Evolutionary conservation across 1,140 invertebrate genomes (phyloP).

Genomic region (Agrypnia vestita): DNA sequence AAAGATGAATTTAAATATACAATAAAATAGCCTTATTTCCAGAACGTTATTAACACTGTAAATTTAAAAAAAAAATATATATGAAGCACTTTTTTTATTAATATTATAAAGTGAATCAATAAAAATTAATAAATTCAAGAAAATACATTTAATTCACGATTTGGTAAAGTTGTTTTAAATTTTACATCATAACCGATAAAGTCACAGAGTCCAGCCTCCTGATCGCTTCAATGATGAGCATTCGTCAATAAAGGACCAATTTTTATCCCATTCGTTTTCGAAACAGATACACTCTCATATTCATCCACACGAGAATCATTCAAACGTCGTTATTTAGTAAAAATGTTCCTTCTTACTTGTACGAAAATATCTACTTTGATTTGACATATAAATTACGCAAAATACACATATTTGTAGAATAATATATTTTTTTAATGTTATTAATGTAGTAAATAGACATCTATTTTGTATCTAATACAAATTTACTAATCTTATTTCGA

Average conservation of each 20-base stretch:
- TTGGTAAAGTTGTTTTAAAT: not conserved
- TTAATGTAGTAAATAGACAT: conserved; percentile 59
- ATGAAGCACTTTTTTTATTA: too few relatives aligned
- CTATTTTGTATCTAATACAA: conserved; percentile 46
- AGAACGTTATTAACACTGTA: too few relatives aligned
- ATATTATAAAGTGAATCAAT: too few relatives aligned
- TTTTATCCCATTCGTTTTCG: conserved; percentile 3
- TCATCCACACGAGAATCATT: not conserved
- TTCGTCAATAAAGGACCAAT: conserved; percentile 31
- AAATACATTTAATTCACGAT: too few relatives aligned
- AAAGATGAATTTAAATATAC: not conserved
- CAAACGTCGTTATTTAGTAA: conserved; percentile 22
- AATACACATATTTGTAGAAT: conserved; percentile 54
- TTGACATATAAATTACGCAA: conserved; percentile 43
- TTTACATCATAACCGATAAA: conserved; percentile 4
- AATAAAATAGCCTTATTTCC: too few relatives aligned
- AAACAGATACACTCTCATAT: not conserved
- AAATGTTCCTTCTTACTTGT: conserved; percentile 48
- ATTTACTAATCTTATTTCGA: conserved; percentile 15
- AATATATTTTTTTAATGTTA: conserved; percentile 38
- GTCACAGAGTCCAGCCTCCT: conserved; percentile 61
- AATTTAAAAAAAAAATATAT: too few relatives aligned
- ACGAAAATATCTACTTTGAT: conserved; percentile 61
- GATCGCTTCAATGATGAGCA: conserved; percentile 24
- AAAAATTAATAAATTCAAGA: too few relatives aligned